phyloP scores from a whole-genome alignment of 2,888 invertebrate species.

The Coenonympha arcania region DNA sequence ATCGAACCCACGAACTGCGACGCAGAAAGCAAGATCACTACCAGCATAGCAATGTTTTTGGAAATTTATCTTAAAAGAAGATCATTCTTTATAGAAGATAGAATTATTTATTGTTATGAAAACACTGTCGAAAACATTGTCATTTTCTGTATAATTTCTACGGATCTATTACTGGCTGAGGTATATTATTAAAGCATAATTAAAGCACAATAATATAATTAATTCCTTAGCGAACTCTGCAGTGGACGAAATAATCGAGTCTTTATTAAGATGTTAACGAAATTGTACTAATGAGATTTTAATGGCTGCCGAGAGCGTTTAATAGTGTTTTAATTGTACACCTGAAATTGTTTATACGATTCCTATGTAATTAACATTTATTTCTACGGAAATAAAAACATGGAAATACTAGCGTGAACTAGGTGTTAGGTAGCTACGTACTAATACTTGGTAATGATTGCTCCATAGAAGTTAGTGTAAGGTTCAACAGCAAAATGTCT shows the following conservation, averaged over 20 bases:
- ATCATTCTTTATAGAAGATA: too few species aligned
- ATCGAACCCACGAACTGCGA: too few species aligned
- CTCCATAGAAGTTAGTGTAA: too few species aligned
- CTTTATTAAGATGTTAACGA: constrained; percentile 31
- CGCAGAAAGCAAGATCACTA: too few species aligned
- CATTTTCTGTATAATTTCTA: background rate
- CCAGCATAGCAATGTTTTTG: too few species aligned
- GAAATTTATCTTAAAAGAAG: too few species aligned
- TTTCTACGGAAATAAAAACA: background rate
- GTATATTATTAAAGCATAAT: constrained; percentile 10
- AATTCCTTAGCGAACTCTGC: constrained; percentile 13
- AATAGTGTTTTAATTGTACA: constrained; percentile 25
- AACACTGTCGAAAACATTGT: too few species aligned
- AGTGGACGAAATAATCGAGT: constrained; percentile 23
- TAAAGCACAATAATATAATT: too few species aligned
- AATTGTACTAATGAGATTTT: constrained; percentile 30
- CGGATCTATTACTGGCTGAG: constrained; percentile 15
- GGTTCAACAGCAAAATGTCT: too few species aligned
- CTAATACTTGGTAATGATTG: too few species aligned
- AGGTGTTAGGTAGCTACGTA: background rate
- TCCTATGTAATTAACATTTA: background rate
- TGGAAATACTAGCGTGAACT: background rate
- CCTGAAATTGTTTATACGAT: constrained; percentile 1
- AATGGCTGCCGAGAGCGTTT: constrained; percentile 30
- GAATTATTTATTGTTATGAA: too few species aligned